Base-by-base conservation (phyloP, 2,888 invertebrate genomes). In the Acanthosepion pharaonis region DNA sequence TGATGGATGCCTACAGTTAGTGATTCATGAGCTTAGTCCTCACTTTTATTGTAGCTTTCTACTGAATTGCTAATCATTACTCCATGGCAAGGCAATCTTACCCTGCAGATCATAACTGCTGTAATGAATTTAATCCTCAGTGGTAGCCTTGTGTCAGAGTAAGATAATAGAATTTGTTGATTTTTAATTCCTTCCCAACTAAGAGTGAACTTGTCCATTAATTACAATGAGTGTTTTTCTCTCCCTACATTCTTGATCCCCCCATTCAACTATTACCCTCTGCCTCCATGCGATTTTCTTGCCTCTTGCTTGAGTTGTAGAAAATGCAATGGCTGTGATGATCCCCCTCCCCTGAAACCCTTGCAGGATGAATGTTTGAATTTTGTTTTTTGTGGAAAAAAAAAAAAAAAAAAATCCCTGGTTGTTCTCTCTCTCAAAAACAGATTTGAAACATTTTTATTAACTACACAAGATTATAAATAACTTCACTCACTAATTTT, bases 241-340 rank as follows among this genome's bases (percentile, higher is more conserved):
- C 8, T 3, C 4, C 28, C n/a, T n/a, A 28, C n/a, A 8, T 18
- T 28, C 28, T 11, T 28, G 28, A 5, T 5, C 0, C 64, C 64
- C 28, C 8, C 64, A 11, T 28, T n/a, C 3, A 3, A n/a, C 5
- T 23, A 20, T 59, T 59, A 20, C 5, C 25, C 59, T 78, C n/a
- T 78, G 78, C n/a, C 78, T 78, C 78, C n/a, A n/a, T 78, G 28
- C n/a, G 8, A 78, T 78, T 78, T 78, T 78, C 78, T 78, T 78
- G n/a, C n/a, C n/a, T 78, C 78, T n/a, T n/a, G 11, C 33, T 78
- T 78, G 78, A n/a, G 78, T 78, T 33, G n/a, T 78, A 78, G 78
- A 78, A 78, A 78, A 78, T 78, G 78, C 78, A 78, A 78, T 78
- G 78, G 78, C 78, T 78, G 78, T 78, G 78, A 33, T 23, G n/a